phyloP scores from a whole-genome alignment of 2,113 vertebrate species.

The Upupa epops region DNA sequence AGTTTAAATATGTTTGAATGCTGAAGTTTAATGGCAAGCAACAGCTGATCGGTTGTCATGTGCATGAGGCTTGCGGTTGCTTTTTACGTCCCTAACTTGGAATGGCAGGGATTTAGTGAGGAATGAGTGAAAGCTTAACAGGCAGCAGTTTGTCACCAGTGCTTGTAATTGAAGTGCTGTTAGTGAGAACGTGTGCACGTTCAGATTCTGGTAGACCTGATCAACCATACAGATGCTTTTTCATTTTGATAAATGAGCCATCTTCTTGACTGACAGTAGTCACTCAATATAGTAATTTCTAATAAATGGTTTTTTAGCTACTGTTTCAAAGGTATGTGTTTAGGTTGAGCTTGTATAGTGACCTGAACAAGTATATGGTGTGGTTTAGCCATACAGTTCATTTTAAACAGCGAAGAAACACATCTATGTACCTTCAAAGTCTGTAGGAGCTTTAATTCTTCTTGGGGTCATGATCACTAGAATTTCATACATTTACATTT shows the following conservation, averaged over 20 bases:
- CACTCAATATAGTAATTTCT: neutral
- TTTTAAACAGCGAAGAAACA: neutral
- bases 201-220: neutral
- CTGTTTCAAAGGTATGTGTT: neutral
- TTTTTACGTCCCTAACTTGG: neutral
- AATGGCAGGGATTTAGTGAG: neutral
- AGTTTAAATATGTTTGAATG: neutral
- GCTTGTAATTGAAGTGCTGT: neutral
- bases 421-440: neutral
- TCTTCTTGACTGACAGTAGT: neutral
- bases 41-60: neutral
- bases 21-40: neutral
- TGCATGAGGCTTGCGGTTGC: neutral
- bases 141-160: neutral
- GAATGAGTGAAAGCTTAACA: neutral
- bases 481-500: no score
- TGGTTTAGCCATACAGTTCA: neutral
- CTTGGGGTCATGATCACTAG: rapidly evolving
- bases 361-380: neutral
- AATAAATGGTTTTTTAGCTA: neutral
- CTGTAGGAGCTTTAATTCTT: neutral
- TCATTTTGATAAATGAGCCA: neutral
- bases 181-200: neutral
- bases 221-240: neutral
- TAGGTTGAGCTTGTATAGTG: neutral